These are phyloP conservation scores for Leptobrachium ailaonicum DNA, from an alignment of 2,113 vertebrate genomes.

Conservation along the genomic window DNA sequence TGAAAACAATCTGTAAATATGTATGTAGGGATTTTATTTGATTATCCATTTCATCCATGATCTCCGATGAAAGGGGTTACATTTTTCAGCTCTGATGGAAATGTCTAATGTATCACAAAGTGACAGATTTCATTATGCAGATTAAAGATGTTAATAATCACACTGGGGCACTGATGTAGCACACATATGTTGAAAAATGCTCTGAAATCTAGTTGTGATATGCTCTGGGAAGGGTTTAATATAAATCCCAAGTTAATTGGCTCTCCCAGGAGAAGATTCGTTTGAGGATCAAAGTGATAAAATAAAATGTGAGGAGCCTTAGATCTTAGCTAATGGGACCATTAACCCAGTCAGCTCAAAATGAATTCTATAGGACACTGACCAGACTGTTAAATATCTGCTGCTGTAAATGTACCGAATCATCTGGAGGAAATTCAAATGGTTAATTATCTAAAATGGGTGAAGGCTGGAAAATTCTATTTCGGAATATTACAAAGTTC, in stretches of 20 bases:
- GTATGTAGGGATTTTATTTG: too few relatives aligned
- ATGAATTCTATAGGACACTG: too few relatives aligned
- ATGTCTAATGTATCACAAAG: not conserved
- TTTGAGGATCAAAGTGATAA: not conserved
- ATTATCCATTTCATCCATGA: too few relatives aligned
- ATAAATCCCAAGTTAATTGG: not conserved
- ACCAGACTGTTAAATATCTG: too few relatives aligned
- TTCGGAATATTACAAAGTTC: too few relatives aligned
- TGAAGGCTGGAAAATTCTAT: too few relatives aligned
- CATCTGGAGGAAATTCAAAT: too few relatives aligned
- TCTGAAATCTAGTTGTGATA: not conserved
- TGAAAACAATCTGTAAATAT: too few relatives aligned
- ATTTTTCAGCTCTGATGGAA: not conserved
- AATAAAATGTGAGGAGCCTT: not conserved
- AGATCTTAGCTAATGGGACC: not conserved
- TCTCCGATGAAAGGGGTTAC: not conserved
- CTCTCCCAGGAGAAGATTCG: not conserved
- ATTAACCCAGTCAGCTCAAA: not conserved
- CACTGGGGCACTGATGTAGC: not conserved
- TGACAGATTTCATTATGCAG: not conserved
- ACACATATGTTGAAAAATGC: not conserved
- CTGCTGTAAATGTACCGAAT: too few relatives aligned
- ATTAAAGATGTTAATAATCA: not conserved
- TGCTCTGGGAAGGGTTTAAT: not conserved
- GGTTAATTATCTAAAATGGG: too few relatives aligned